A percentile compares a stretch with the other conserved stretches of the same genome.
Conservation (phyloP, 1,140 invertebrate genomes). For the fruit fly (Drosophila melanogaster) region Release_6_plus_ISO1_MT NC_004354.4:17183001-17183500, state of each 20-base stretch:
- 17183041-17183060: slow-evolving; percentile 15
- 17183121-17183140: slow-evolving; percentile 20
- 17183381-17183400: not conserved
- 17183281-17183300: slow-evolving; percentile 6
- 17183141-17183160: slow-evolving; percentile 22
- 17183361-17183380: slow-evolving; percentile 29
- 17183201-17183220: not conserved
- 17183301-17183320: slow-evolving; percentile 5
- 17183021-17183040: slow-evolving; percentile 36
- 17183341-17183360: slow-evolving; percentile 34
- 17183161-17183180: slow-evolving; percentile 47
- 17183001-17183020: slow-evolving; percentile 20
- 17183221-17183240: slow-evolving; percentile 31
- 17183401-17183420: slow-evolving; percentile 9
- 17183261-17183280: slow-evolving; percentile 16
- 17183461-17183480: slow-evolving; percentile 37
- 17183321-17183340: slow-evolving; percentile 18
- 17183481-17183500: slow-evolving; percentile 7
- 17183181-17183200: slow-evolving; percentile 3
- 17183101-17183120: slow-evolving; percentile 50
- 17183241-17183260: slow-evolving; percentile 42
- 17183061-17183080: slow-evolving; percentile 14
- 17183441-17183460: slow-evolving; percentile 46
- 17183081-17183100: slow-evolving; percentile 60
- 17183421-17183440: slow-evolving; percentile 8